Percentiles rank a stretch among this genome's conserved stretches.
Conservation (phyloP, 2,113 vertebrate species). For the Sylvia atricapilla region DNA sequence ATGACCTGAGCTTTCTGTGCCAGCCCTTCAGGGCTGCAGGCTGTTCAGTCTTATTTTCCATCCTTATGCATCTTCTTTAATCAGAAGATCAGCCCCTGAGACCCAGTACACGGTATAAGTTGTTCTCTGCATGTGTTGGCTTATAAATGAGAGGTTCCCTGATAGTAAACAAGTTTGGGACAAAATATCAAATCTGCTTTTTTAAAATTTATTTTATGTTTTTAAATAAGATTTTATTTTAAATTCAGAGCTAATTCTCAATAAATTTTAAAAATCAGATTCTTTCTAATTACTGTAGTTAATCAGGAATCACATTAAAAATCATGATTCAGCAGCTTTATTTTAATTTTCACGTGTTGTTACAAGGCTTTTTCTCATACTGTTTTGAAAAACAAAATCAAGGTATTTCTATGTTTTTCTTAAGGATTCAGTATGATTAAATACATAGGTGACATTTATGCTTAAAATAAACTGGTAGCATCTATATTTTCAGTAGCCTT, state of each 20-base stretch:
- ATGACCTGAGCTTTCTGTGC: not conserved
- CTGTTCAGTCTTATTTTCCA: not conserved
- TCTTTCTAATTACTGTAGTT: not conserved
- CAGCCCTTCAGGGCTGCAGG: not conserved
- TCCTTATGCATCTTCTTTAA: not conserved
- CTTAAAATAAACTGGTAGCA: not conserved
- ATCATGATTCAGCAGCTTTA: not conserved
- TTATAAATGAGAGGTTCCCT: not conserved
- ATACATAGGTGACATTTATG: not conserved
- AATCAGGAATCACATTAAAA: not conserved
- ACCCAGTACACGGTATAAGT: not conserved
- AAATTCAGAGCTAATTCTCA: not conserved
- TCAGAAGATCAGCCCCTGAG: not conserved
- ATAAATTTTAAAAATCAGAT: not conserved
- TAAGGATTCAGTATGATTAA: not conserved
- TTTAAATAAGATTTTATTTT: not conserved
- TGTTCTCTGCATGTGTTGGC: not conserved
- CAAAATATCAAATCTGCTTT: not conserved
- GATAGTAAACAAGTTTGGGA: not conserved
- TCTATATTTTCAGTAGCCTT: not conserved
- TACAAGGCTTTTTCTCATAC: not conserved
- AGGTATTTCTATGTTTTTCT: not conserved
- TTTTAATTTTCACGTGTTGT: not conserved
- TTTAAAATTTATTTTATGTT: not conserved
- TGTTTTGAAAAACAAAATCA: not conserved